Evolutionary conservation across 53 echinoderm and acorn worm species (phyloP).

Genomic region (Crossaster papposus): DNA sequence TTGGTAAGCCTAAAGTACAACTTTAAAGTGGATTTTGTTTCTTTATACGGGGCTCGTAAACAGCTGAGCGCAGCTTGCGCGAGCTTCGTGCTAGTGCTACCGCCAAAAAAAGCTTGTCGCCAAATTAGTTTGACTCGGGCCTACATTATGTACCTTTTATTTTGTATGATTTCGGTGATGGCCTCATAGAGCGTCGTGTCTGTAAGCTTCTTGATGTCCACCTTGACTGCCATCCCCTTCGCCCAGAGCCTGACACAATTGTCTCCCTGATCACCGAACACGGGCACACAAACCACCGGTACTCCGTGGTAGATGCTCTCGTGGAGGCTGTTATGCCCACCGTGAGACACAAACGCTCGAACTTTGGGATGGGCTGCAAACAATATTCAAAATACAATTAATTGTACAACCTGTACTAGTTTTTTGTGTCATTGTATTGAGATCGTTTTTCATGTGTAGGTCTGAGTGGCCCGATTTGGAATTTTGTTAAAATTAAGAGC

Average conservation of each 20-base stretch:
- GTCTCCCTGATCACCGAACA: conserved; percentile 75
- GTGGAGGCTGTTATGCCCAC: conserved; percentile 74
- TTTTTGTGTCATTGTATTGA: no score
- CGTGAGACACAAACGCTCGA: conserved; percentile 69
- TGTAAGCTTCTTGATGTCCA: conserved; percentile 57
- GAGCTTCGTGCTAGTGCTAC: no score
- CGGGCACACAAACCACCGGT: conserved; percentile 70
- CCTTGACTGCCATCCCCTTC: conserved; percentile 68
- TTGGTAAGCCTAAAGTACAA: no score
- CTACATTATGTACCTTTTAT: conserved; percentile 34
- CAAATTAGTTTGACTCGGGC: background rate
- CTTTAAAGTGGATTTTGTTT: no score
- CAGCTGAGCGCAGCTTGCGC: no score
- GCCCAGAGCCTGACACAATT: conserved; percentile 55
- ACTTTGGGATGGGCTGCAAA: conserved; percentile 76
- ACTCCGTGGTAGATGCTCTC: conserved; percentile 76
- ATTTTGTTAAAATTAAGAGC: no score
- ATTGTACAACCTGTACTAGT: no score
- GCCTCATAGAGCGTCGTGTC: conserved; percentile 55
- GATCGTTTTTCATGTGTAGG: no score
- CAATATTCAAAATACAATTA: no score
- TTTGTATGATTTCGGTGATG: conserved; percentile 50
- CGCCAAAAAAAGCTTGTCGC: no score
- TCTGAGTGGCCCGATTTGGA: no score
- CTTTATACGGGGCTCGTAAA: no score